Evolutionary conservation across 1,140 invertebrate species (phyloP), one percentile per base, ranked within the genome.

Genomic region (Pomacea maculata): DNA sequence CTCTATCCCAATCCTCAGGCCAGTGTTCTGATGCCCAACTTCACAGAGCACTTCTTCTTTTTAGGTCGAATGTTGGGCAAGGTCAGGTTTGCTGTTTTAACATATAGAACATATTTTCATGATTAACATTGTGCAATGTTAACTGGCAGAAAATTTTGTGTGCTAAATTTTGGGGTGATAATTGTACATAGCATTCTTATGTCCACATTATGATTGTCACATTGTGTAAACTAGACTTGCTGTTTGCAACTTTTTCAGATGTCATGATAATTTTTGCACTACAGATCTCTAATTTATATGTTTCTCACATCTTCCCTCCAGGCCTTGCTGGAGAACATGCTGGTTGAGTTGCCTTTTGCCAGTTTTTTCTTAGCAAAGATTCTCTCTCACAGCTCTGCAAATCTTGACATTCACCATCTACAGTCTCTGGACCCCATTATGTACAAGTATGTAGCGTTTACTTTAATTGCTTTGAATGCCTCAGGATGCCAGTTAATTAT

Each of bases 1-100:
- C 90, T 99, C 15, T 99, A 99, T 92, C 98, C 98, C 0, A 99
- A 99, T 92, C 98, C 98, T 0, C 95, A 95, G 67, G 96, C 97
- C 15, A 93, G 95, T 82, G 90, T 96, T 29, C 90, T 99, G 0
- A 94, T 96, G 29, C 94, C 95, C 11, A 95, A 98, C 88, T 98
- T 95, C 89, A 93, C 94, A 1, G 94, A 95, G 86, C 98, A 99
- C 92, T 99, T 98, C 89, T 98, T 95, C 90, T 99, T 99, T 88
- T 96, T 99, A 80, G 98, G 98, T 15, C 92, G 97, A 75, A 96
- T 99, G 90, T 91, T 99, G 9, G 98, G 98, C 67, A 99, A 99
- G 93, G 95, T 95, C 91, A 34, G 65, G 45, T 75, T 61, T 17
- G 15, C 57, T 17, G 15, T 17, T 61, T 61, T 11, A 61, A 61